Evolutionary conservation across 2,797 vertebrate genomes (phyloP), one percentile per base, ranked within the genome.

Genomic region (Podarcis lilfordi): DNA sequence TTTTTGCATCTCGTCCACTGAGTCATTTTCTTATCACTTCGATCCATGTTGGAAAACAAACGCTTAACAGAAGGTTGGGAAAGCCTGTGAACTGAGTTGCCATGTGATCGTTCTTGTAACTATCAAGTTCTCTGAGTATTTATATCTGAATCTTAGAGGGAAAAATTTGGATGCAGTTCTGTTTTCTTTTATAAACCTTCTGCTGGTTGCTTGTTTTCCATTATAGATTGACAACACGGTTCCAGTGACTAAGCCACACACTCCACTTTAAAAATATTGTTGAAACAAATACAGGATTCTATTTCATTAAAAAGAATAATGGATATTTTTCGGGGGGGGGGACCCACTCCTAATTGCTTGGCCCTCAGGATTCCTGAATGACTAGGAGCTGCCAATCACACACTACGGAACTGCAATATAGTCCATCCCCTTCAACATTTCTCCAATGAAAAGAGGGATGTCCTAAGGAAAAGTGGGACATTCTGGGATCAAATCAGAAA

Each of bases 141-240:
- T 84, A 0, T 66, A 61, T 84, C 88, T 91, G 74, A 89, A 87
- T 50, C 10, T 21, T 27, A 92, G 61, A 64, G 21, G 59, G 27
- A 88, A 93, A 92, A 66, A 79, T 85, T 29, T 93, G 92, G 92
- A 90, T 94, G 92, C 95, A 91, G 93, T 23, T 59, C 37, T 29
- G 11, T 83, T 77, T 88, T 79, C 88, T 80, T 91, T 83, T 55
- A 55, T 0, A 81, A 0, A 40, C 91, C 86, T 23, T 61, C 25
- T 87, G 84, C 89, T 77, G 45, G 43, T 92, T 93, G 69, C 75
- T 91, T n/a, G 37, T 86, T 88, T 90, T 79, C 8, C 82, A 88
- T 94, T 89, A 80, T 91, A 86, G 93, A 91, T 82, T 91, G 82
- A 72, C 86, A 90, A 90, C 80, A 89, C 71, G 23, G 75, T 90